Evolutionary conservation across 2,797 vertebrate genomes (phyloP).

Genomic region (Xiphophorus birchmanni): DNA sequence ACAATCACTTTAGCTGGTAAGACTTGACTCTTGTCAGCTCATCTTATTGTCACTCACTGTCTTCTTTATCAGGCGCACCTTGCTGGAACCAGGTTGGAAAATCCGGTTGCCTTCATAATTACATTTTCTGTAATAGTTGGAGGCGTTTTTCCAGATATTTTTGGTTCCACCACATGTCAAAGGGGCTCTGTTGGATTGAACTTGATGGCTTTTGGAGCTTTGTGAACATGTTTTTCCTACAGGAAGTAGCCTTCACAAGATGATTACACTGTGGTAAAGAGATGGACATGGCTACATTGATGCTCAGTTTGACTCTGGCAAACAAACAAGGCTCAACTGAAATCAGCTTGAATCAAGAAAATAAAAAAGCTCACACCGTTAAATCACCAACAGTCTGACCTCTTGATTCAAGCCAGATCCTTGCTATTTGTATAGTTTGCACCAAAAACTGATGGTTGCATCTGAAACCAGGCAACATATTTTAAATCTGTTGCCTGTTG

Average conservation of each 20-base stretch:
- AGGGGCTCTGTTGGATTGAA: background rate
- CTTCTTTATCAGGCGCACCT: background rate
- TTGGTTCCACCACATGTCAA: background rate
- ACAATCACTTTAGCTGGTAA: background rate
- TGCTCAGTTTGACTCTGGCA: background rate
- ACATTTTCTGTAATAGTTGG: background rate
- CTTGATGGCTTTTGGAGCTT: background rate
- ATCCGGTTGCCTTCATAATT: background rate
- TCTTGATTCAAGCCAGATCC: background rate
- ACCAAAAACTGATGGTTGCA: background rate
- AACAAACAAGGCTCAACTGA: background rate
- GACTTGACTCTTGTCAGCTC: background rate
- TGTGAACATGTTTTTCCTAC: background rate
- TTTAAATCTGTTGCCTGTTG: background rate
- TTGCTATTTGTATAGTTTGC: background rate
- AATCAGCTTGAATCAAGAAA: conserved; percentile 43
- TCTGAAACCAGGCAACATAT: background rate
- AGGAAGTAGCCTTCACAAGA: background rate
- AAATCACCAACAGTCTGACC: too few relatives aligned
- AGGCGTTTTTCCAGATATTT: background rate
- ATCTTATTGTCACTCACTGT: background rate
- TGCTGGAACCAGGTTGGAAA: background rate
- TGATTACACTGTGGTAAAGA: background rate
- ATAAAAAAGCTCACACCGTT: too few relatives aligned
- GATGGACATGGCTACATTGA: background rate